Base-by-base conservation (phyloP, 2,113 vertebrate genomes). In the Corydoras maculifer region DNA sequence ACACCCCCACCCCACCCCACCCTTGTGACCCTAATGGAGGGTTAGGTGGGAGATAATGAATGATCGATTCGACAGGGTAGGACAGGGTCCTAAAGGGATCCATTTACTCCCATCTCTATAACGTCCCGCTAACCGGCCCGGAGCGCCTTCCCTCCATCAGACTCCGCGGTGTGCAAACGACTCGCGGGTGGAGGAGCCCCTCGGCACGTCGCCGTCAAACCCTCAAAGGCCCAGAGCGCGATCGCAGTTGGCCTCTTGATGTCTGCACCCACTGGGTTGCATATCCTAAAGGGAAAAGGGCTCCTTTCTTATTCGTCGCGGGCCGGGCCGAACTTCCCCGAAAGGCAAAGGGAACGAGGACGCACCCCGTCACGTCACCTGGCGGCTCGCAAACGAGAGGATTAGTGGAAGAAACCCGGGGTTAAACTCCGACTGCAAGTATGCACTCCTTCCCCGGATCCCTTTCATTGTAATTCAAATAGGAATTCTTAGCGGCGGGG, bases 401-500 rank as follows among this genome's bases (percentile, higher is more conserved):
- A 55, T 80, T 49, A 77, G 51, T 60, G 65, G 71, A 77, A 71
- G 75, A 85, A 83, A 79, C 59, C 62, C 10, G 32, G 58, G 78
- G 81, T 83, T 84, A 81, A 86, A 75, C 78, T 74, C 71, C 49
- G 48, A 84, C 82, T 86, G 77, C 69, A 49, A 81, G 78, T 58
- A 31, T 75, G 78, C 74, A 81, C 70, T 53, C 15, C 35, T 43
- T 31, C 74, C 69, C 78, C 70, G 80, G 66, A 82, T 85, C 85
- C 72, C 78, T 88, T 88, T 87, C 81, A 89, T 88, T 82, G 81
- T 77, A 84, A 87, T 84, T 88, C 84, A 87, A 89, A 88, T 85
- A 86, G 77, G 84, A 87, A 89, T 82, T 83, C 81, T 75, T 85
- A 88, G 84, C 80, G 83, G 83, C 80, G 18, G 60, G 18, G 18